phyloP scores from a whole-genome alignment of 2,888 invertebrate species.

The Leucania comma region DNA sequence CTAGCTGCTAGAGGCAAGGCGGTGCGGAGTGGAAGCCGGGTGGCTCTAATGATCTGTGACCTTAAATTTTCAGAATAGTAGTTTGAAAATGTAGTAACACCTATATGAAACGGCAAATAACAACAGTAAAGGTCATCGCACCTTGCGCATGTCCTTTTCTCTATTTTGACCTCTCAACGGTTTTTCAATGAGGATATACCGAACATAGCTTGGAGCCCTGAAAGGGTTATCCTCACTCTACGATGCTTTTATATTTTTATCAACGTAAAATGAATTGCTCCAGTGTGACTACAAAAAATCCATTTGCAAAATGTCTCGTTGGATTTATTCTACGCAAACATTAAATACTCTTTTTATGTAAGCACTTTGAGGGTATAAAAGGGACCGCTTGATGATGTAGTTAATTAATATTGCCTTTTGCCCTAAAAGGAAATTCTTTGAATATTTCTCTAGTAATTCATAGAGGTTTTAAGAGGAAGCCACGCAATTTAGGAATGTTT shows the following conservation, averaged over 20 bases:
- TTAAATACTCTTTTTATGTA: slow-evolving; percentile 64
- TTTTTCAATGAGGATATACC: slow-evolving; percentile 85
- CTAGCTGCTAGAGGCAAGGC: too few species aligned
- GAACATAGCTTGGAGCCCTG: slow-evolving; percentile 79
- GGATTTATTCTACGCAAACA: slow-evolving; percentile 62
- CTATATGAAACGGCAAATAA: slow-evolving; percentile 18
- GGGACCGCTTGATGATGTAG: slow-evolving; percentile 57
- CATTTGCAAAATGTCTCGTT: slow-evolving; percentile 77
- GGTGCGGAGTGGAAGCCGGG: too few species aligned
- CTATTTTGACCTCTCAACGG: slow-evolving; percentile 81
- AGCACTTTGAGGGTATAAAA: slow-evolving; percentile 59
- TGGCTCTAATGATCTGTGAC: too few species aligned
- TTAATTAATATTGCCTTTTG: slow-evolving; percentile 66
- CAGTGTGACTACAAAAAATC: slow-evolving; percentile 80
- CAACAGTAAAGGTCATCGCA: slow-evolving; percentile 47
- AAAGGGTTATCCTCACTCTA: slow-evolving; percentile 84
- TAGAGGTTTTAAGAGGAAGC: slow-evolving; percentile 44
- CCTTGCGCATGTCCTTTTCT: slow-evolving; percentile 71
- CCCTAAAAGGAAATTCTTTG: slow-evolving; percentile 47
- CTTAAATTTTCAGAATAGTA: not conserved
- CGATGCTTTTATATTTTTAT: slow-evolving; percentile 85
- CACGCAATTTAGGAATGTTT: slow-evolving; percentile 26
- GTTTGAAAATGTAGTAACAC: not conserved
- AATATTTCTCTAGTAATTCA: slow-evolving; percentile 50
- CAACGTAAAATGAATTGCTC: slow-evolving; percentile 82